phyloP scores from a whole-genome alignment of 2,113 vertebrate genomes.

The Phrynosoma platyrhinos region DNA sequence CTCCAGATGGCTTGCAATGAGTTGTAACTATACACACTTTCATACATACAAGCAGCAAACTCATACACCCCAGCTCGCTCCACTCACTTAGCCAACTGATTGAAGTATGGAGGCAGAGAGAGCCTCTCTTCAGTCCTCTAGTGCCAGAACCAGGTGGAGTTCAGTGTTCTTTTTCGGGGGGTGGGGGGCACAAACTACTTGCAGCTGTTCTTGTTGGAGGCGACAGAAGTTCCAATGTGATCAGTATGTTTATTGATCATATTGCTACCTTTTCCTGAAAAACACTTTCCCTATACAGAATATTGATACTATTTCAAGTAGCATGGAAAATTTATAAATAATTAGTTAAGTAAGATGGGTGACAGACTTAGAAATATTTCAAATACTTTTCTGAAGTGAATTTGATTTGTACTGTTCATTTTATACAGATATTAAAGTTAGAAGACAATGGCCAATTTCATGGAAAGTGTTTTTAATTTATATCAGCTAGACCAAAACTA shows the following conservation, averaged over 20 bases:
- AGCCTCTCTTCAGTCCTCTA: no score
- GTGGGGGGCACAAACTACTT: no score
- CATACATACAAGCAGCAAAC: not conserved
- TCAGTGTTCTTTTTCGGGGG: no score
- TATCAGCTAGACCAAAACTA: not conserved
- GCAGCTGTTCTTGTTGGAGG: no score
- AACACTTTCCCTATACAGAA: not conserved
- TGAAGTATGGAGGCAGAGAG: no score
- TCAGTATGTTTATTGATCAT: no score
- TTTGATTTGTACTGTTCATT: slow-evolving; percentile 4
- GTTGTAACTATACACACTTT: not conserved
- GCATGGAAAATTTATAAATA: not conserved
- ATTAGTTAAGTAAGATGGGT: not conserved
- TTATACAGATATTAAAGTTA: slow-evolving; percentile 6
- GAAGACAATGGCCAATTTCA: not conserved
- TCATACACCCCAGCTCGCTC: not conserved
- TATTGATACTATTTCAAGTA: not conserved
- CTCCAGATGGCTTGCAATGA: not conserved
- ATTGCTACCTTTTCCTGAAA: no score
- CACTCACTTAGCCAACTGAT: no score
- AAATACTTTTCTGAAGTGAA: slow-evolving; percentile 3
- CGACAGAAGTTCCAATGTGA: no score
- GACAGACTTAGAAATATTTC: not conserved
- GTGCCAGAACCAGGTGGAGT: no score
- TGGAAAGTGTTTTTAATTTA: not conserved